These are phyloP conservation scores for Boloria selene DNA, from an alignment of 2,888 invertebrate species.

Conservation along the genomic window DNA sequence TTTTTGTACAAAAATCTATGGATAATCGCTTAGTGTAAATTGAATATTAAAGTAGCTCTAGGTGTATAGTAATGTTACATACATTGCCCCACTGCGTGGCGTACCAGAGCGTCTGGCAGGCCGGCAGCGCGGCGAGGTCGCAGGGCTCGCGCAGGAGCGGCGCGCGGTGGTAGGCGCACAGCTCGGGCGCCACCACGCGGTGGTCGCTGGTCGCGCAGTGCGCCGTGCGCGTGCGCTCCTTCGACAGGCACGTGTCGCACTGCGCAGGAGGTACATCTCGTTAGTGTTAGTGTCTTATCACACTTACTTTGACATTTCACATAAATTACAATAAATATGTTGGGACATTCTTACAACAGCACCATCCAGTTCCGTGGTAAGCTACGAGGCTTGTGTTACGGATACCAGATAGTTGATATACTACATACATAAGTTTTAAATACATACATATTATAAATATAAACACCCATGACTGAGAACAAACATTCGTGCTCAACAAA, in stretches of 20 bases:
- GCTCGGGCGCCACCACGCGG: constrained; percentile 84
- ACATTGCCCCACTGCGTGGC: constrained; percentile 96
- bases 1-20: too few species aligned
- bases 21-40: too few species aligned
- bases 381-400: too few species aligned
- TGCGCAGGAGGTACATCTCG: constrained; percentile 55
- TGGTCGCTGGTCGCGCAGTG: constrained; percentile 88
- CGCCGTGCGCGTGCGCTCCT: constrained; percentile 87
- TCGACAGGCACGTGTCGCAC: constrained; percentile 91
- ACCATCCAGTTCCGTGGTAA: too few species aligned
- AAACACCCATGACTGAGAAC: too few species aligned
- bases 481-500: too few species aligned
- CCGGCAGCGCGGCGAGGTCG: constrained; percentile 74
- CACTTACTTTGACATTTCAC: not conserved
- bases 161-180: constrained; percentile 85
- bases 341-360: too few species aligned
- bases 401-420: too few species aligned
- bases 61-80: constrained; percentile 43
- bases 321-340: not conserved
- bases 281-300: too few species aligned
- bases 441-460: too few species aligned
- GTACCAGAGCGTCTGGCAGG: constrained; percentile 93
- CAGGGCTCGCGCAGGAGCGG: constrained; percentile 87
- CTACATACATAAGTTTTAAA: too few species aligned
- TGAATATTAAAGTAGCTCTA: not conserved